phyloP scores from a whole-genome alignment of 2,113 vertebrate species.

The Canis aureus region DNA sequence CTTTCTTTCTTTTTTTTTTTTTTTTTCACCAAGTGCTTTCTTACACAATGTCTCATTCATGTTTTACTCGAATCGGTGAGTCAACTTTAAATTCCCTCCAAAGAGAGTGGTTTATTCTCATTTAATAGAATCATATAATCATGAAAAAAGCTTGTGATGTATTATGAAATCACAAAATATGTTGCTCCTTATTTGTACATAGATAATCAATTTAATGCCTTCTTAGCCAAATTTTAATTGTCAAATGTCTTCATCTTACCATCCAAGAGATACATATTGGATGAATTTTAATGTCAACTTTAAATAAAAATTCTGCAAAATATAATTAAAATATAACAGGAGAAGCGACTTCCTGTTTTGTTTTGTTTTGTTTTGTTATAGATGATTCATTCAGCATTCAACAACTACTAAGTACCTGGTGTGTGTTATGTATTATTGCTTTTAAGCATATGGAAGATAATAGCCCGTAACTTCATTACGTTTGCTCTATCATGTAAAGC shows the following conservation, averaged over 20 bases:
- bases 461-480: background rate
- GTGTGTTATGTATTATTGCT: background rate
- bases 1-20: background rate
- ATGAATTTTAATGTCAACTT: slow-evolving; percentile 17
- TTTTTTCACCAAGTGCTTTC: background rate
- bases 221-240: slow-evolving; percentile 15
- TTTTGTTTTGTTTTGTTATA: background rate
- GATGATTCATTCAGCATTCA: background rate
- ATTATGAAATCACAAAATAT: slow-evolving; percentile 31
- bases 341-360: background rate
- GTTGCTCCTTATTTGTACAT: background rate
- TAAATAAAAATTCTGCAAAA: background rate
- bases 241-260: background rate
- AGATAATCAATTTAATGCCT: background rate
- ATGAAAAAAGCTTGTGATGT: background rate
- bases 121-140: background rate
- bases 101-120: background rate
- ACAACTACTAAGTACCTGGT: background rate
- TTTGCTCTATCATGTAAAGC: background rate
- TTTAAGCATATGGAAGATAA: background rate
- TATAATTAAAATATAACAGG: background rate
- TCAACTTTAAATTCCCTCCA: slow-evolving; percentile 8
- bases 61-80: background rate
- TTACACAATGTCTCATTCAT: background rate
- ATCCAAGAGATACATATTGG: background rate